These are phyloP conservation scores for Zhengitettix transpicula DNA, from an alignment of 2,888 invertebrate genomes.

Conservation along the genomic window DNA sequence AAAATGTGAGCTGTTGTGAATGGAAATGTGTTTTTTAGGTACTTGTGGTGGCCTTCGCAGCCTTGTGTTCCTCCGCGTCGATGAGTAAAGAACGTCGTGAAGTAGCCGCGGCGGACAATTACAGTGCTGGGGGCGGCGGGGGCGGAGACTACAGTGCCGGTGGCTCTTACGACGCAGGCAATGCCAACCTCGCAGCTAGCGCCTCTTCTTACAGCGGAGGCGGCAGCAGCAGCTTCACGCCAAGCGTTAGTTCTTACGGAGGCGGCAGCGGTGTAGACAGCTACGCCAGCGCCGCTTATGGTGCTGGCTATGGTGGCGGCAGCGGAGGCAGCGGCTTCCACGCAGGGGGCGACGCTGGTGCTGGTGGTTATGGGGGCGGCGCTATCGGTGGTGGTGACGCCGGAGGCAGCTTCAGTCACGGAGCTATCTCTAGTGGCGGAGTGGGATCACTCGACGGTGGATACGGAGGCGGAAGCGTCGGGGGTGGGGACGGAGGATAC, in stretches of 20 bases:
- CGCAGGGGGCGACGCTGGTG: neutral
- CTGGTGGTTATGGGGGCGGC: neutral
- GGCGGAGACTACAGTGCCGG: neutral
- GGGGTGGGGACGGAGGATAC: too few species aligned
- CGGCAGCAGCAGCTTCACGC: neutral
- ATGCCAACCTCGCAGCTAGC: neutral
- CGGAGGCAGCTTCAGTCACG: neutral
- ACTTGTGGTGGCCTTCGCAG: neutral
- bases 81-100: neutral
- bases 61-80: neutral
- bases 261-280: neutral
- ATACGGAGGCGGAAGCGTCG: neutral
- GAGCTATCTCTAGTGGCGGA: neutral
- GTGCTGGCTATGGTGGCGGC: neutral
- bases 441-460: neutral
- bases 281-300: neutral
- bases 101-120: neutral
- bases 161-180: neutral
- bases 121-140: neutral
- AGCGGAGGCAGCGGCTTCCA: neutral
- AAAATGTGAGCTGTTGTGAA: too few species aligned
- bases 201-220: neutral
- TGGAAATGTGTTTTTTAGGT: too few species aligned
- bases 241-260: neutral
- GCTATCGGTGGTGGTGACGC: neutral